Percentiles rank a stretch among this genome's conserved stretches.
Evolutionary conservation across 2,113 vertebrate species (phyloP).

Genomic region (Aythya baeri): DNA sequence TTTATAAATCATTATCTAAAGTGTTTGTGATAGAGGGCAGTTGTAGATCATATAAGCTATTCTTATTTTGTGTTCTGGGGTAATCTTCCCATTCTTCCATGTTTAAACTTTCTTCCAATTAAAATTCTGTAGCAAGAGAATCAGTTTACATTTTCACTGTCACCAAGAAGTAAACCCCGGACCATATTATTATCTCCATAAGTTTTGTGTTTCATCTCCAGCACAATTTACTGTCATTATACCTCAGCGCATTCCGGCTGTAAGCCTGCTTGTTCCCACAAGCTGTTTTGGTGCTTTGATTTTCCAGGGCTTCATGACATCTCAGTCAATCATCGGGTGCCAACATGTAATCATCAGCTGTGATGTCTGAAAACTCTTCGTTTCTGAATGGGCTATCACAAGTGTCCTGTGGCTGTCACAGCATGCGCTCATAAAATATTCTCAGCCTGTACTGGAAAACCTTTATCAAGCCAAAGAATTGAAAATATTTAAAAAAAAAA

Average conservation of each 20-base stretch:
- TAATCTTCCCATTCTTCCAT: not conserved
- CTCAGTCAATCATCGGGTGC: not conserved
- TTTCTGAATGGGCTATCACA: not conserved
- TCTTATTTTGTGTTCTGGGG: not conserved
- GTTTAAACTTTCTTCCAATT: not conserved
- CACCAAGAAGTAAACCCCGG: not conserved
- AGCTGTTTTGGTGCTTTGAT: not conserved
- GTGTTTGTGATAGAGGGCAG: not conserved
- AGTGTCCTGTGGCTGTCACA: not conserved
- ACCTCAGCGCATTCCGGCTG: not conserved
- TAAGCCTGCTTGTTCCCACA: not conserved
- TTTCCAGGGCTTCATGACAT: not conserved
- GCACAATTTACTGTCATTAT: accelerated
- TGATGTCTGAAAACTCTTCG: not conserved
- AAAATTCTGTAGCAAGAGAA: not conserved
- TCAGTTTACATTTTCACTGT: not conserved
- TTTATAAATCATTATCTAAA: not conserved
- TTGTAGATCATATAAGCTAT: not conserved
- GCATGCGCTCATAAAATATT: not conserved
- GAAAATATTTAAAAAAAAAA: not conserved
- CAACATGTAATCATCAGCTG: not conserved
- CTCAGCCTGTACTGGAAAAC: not conserved
- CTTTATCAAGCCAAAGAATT: not conserved
- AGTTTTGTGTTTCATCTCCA: not conserved
- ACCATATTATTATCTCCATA: accelerated